Percentiles rank a stretch among this genome's conserved stretches.
phyloP scores from a whole-genome alignment of 2,113 vertebrate species.

The Cynopterus brachyotis region DNA sequence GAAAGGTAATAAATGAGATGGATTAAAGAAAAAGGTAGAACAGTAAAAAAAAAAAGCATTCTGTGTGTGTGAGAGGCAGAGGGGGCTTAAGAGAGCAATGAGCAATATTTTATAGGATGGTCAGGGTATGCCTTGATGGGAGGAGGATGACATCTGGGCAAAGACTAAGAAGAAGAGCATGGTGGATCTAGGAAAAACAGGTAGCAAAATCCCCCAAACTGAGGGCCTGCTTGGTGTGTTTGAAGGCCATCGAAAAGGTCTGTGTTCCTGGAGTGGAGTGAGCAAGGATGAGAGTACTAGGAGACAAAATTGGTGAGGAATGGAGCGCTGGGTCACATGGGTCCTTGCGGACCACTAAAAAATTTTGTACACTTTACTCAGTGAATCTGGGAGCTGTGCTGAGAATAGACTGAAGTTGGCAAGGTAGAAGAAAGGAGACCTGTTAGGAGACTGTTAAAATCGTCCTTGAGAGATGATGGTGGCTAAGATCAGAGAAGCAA shows the following conservation, averaged over 20 bases:
- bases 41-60: not conserved
- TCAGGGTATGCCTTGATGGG: not conserved
- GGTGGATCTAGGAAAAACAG: not conserved
- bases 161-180: not conserved
- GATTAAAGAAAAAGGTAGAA: not conserved
- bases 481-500: not conserved
- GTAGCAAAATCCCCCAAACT: not conserved
- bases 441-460: not conserved
- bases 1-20: not conserved
- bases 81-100: not conserved
- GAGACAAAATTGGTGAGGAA: not conserved
- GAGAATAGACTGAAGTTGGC: not conserved
- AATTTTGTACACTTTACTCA: not conserved
- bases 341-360: not conserved
- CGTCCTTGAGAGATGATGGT: not conserved
- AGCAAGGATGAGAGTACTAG: not conserved
- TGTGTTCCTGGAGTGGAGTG: not conserved
- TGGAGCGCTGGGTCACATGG: fast-evolving
- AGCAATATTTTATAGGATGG: not conserved
- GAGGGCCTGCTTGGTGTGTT: not conserved
- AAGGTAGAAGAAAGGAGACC: not conserved
- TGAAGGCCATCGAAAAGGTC: not conserved
- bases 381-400: not conserved
- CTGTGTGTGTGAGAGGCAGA: not conserved
- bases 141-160: not conserved